phyloP scores from a whole-genome alignment of 2,888 invertebrate species.

The Pharmacophagus antenor region DNA sequence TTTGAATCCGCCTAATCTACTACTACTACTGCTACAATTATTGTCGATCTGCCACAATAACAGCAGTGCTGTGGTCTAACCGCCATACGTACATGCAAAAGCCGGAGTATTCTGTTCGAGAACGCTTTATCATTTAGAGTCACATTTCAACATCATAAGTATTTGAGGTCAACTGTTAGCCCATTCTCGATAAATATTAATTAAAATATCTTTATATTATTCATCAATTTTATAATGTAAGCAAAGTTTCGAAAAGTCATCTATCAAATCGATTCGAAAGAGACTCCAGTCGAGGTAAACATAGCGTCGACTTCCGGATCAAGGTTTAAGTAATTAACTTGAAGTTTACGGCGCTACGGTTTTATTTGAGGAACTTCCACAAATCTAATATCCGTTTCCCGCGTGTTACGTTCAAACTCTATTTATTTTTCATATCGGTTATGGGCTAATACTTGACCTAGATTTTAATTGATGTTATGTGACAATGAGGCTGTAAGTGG shows the following conservation, averaged over 20 bases:
- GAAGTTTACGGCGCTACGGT: slow-evolving; percentile 9
- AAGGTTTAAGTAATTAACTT: slow-evolving; percentile 24
- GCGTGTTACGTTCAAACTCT: not conserved
- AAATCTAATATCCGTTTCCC: slow-evolving; percentile 16
- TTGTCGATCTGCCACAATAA: no score
- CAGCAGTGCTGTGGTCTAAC: no score
- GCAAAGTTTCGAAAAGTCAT: not conserved
- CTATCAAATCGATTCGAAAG: not conserved
- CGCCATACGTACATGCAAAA: no score
- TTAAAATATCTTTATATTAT: not conserved
- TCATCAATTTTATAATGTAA: not conserved
- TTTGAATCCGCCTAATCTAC: no score
- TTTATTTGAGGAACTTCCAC: slow-evolving; percentile 6
- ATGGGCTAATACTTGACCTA: no score
- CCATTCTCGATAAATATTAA: not conserved
- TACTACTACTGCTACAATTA: no score
- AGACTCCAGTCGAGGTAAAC: slow-evolving; percentile 7
- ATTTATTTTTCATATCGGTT: not conserved
- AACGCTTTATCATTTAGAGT: no score
- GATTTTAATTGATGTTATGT: no score
- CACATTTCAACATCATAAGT: no score
- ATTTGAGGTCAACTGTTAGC: not conserved
- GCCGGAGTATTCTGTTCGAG: no score
- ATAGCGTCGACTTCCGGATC: slow-evolving; percentile 13
- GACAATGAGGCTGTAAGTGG: no score